Evolutionary conservation across 2,888 invertebrate genomes (phyloP), one percentile per base, ranked within the genome.

Genomic region (Acanthopleura granulata): DNA sequence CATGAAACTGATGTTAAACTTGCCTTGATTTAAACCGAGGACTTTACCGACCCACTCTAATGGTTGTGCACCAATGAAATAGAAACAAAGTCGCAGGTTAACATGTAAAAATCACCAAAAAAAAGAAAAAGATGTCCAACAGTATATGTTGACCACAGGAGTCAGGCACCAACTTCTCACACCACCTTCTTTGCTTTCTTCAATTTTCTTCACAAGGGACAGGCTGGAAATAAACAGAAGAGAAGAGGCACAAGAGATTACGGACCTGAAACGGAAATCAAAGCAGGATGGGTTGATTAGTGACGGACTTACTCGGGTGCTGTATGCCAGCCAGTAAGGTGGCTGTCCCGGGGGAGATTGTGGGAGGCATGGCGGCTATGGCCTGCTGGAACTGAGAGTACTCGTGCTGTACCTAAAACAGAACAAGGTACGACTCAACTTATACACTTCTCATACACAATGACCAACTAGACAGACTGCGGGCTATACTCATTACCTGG

Each of bases 381-480:
- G 86, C 87, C 79, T 89, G 89, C 84, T 90, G 89, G 82, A 89
- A 89, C 80, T 85, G 85, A 79, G 89, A 88, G 81, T 88, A 89
- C 75, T 88, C 88, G 80, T 88, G 87, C 80, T 89, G 89, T 18
- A 90, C 89, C 90, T 90, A 85, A 72, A 84, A 83, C 78, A 83
- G 76, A 83, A 78, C 76, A 76, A 69, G n/a, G 62, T 22, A 73
- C 27, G 61, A 22, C 40, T 62, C 27, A 57, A 40, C 40, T 40
- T 40, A 40, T 40, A 40, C 40, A 40, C 40, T 40, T 40, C 40
- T 40, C 40, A 3, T 40, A 40, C 40, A 40, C 40, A 40, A 40
- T 40, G 40, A 40, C 40, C 40, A 40, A 40, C 40, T 40, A 40
- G 9, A 40, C 40, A 40, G 40, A 40, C 40, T 40, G 40, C 40